A percentile compares a stretch with the other conserved stretches of the same genome.
These are phyloP conservation scores for Trichechus manatus DNA, from an alignment of 2,113 vertebrate species.

Conservation along the genomic window DNA sequence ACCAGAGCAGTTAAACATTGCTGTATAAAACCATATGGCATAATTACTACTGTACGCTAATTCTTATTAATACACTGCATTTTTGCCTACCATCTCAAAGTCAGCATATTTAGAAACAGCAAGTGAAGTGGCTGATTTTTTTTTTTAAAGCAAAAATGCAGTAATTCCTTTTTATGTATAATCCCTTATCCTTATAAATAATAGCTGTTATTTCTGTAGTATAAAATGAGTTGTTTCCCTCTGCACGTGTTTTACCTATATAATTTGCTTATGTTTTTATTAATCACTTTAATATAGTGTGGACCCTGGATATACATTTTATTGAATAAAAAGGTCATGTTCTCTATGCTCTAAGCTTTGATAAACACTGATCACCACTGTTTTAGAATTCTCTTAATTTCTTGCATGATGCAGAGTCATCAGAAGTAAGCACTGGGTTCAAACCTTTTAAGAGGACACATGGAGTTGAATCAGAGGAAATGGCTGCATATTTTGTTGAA, in stretches of 20 bases:
- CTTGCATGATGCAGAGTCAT: neutral
- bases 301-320: neutral
- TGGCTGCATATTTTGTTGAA: neutral
- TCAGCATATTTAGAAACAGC: conserved; percentile 18
- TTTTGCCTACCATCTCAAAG: neutral
- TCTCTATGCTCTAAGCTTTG: neutral
- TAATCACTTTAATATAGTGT: neutral
- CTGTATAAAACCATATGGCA: neutral
- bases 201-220: neutral
- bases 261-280: conserved; percentile 1
- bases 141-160: conserved; percentile 45
- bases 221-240: conserved; percentile 22
- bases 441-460: neutral
- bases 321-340: conserved; percentile 36
- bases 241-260: neutral
- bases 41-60: neutral
- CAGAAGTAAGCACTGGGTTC: neutral
- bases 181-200: neutral
- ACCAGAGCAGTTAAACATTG: neutral
- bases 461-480: neutral
- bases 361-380: neutral
- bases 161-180: neutral
- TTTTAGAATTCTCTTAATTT: conserved; percentile 17
- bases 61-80: neutral
- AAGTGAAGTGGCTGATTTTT: neutral